Evolutionary conservation across 2,888 invertebrate genomes (phyloP).

Genomic region (Strigamia transsilvanica): DNA sequence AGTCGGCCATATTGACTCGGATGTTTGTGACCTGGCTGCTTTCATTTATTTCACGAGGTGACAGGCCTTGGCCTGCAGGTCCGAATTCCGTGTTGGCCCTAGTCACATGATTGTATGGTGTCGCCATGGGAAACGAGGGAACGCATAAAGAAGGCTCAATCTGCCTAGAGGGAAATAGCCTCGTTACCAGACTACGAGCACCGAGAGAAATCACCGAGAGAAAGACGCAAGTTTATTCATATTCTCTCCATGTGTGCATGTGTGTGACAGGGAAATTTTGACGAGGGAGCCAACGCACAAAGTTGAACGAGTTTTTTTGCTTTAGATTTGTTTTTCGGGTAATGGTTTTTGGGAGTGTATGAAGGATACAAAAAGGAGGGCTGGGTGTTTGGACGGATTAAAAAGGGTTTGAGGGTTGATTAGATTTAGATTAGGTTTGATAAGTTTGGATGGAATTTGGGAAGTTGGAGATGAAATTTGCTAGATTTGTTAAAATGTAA

Average conservation of each 20-base stretch:
- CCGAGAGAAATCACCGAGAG: conserved; percentile 23
- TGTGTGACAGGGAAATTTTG: conserved; percentile 29
- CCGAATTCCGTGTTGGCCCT: background rate
- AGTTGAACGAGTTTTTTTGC: background rate
- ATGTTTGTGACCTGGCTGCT: conserved; percentile 1
- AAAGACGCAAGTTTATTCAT: conserved; percentile 18
- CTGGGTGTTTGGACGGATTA: no score
- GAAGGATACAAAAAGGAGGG: no score
- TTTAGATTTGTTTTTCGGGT: background rate
- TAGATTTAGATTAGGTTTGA: no score
- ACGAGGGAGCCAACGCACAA: background rate
- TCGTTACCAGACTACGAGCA: conserved; percentile 31
- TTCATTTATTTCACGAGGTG: conserved; percentile 16
- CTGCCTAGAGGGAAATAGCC: conserved; percentile 34
- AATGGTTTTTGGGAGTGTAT: no score
- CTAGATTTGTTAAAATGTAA: no score
- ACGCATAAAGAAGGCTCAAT: conserved; percentile 42
- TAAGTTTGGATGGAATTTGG: no score
- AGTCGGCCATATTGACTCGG: background rate
- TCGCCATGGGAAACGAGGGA: conserved; percentile 27
- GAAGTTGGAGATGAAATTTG: no score
- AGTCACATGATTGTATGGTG: conserved; percentile 13
- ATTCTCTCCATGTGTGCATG: background rate
- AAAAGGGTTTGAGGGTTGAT: no score
- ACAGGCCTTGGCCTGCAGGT: background rate